These are phyloP conservation scores for Temnothorax unifasciatus DNA, from an alignment of 2,888 invertebrate genomes.

Conservation along the genomic window DNA sequence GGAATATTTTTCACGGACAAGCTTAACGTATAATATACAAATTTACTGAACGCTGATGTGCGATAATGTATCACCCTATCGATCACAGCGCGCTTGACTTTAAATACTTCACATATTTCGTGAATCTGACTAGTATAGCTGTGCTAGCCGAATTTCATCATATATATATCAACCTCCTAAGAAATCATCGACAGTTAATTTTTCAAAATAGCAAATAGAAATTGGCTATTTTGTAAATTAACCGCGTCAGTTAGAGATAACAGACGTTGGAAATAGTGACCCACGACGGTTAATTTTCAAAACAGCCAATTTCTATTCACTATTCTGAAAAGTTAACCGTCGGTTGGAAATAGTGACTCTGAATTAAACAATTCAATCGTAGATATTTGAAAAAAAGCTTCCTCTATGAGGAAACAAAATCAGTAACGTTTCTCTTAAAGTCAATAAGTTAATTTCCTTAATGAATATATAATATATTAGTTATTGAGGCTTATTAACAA, in stretches of 20 bases:
- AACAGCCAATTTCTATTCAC: no score
- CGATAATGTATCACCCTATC: background rate
- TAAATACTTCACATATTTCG: slow-evolving; percentile 8
- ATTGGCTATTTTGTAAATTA: no score
- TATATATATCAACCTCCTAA: no score
- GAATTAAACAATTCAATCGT: background rate
- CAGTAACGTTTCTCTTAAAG: background rate
- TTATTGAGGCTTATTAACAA: background rate
- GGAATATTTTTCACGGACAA: slow-evolving; percentile 1
- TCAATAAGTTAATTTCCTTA: background rate
- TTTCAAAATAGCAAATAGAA: no score
- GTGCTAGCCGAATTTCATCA: background rate
- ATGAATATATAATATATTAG: no score
- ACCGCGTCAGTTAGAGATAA: no score
- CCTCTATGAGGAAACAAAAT: background rate
- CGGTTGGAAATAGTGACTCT: no score
- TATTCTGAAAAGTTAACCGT: no score
- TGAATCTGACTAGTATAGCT: background rate
- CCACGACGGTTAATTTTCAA: no score
- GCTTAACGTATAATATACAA: slow-evolving; percentile 16
- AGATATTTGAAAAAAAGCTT: background rate
- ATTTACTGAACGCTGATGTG: slow-evolving; percentile 8
- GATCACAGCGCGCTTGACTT: background rate
- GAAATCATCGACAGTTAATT: no score
- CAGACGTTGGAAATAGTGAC: no score